These are phyloP conservation scores for Aplocera efformata DNA, from an alignment of 2,888 invertebrate species.

Conservation along the genomic window DNA sequence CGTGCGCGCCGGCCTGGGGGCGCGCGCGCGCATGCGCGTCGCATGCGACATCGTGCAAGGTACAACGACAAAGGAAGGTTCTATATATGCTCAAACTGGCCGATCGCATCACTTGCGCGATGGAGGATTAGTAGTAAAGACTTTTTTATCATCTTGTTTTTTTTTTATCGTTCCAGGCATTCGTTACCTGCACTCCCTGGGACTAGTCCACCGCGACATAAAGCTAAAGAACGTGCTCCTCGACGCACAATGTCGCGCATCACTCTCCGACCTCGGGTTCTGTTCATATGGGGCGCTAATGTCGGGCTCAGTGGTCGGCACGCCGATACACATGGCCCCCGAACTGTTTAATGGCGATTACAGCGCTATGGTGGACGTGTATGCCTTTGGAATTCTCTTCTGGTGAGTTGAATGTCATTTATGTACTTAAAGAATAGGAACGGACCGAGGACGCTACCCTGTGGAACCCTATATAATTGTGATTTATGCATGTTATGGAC, in stretches of 20 bases:
- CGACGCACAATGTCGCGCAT: constrained; percentile 86
- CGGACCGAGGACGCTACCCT: no score
- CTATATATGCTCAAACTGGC: no score
- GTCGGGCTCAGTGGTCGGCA: constrained; percentile 93
- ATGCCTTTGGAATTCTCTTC: constrained; percentile 93
- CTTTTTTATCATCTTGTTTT: no score
- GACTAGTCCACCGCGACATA: constrained; percentile 93
- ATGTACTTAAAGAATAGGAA: no score
- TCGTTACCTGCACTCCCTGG: constrained; percentile 92
- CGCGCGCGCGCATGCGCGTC: constrained; percentile 83
- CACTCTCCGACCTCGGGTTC: constrained; percentile 93
- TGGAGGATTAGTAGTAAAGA: no score
- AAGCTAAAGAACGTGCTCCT: constrained; percentile 94
- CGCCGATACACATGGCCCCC: constrained; percentile 95
- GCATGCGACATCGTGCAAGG: constrained; percentile 91
- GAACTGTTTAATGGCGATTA: constrained; percentile 90
- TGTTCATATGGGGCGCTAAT: constrained; percentile 95
- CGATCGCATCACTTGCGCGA: no score
- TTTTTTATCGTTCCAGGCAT: constrained; percentile 74
- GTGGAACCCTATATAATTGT: no score
- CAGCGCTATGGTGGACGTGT: constrained; percentile 91
- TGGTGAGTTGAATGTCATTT: constrained; percentile 80
- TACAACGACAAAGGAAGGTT: no score
- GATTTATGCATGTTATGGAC: no score
- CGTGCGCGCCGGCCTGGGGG: constrained; percentile 83